A percentile compares a stretch with the other conserved stretches of the same genome.
phyloP scores from a whole-genome alignment of 2,113 vertebrate genomes.

The Zosterops japonicus region DNA sequence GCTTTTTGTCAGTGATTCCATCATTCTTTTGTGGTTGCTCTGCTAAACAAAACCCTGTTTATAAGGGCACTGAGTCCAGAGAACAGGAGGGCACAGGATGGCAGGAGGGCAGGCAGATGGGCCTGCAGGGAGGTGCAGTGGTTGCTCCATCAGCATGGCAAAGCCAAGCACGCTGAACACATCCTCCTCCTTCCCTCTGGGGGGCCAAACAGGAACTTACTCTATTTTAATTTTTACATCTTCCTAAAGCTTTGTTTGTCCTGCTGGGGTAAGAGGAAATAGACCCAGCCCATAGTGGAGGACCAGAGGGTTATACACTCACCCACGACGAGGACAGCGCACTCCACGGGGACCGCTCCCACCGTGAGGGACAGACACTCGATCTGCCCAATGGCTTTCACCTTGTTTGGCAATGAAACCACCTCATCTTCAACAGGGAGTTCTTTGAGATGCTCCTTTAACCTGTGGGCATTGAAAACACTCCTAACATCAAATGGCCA shows the following conservation, averaged over 20 bases:
- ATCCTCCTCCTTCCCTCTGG: neutral
- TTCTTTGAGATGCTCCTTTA: slow-evolving; percentile 75
- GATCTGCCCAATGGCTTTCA: slow-evolving; percentile 73
- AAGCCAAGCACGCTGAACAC: neutral
- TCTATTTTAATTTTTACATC: neutral
- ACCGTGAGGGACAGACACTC: slow-evolving; percentile 72
- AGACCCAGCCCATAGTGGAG: rapidly evolving
- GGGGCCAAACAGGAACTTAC: neutral
- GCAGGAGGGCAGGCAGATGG: rapidly evolving
- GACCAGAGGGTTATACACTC: slow-evolving; percentile 9
- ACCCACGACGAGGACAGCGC: slow-evolving; percentile 76
- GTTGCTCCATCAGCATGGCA: rapidly evolving
- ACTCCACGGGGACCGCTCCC: slow-evolving; percentile 73
- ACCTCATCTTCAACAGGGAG: slow-evolving; percentile 66
- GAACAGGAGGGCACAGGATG: neutral
- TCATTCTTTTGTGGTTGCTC: neutral
- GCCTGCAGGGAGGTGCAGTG: neutral
- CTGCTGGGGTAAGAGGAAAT: neutral
- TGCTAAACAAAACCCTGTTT: neutral
- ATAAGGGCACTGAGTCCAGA: neutral
- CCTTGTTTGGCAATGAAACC: slow-evolving; percentile 43
- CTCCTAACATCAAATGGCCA: neutral
- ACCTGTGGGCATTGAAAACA: slow-evolving; percentile 58
- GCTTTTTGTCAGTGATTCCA: neutral
- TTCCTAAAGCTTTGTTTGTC: neutral